Conservation (phyloP, 2,888 invertebrate species). For the Drosophila merina region DNA sequence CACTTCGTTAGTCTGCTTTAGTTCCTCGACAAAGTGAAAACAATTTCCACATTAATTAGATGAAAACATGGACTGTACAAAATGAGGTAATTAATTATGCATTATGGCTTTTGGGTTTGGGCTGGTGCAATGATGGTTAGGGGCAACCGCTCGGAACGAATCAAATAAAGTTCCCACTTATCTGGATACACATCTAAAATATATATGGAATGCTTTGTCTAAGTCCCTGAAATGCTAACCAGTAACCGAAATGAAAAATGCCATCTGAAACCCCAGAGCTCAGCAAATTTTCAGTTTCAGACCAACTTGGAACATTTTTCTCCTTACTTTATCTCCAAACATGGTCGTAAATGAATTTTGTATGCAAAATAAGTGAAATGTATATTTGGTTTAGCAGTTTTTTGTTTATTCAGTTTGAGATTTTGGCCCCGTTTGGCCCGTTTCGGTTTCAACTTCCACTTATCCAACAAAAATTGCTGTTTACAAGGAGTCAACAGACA, state of each 20-base stretch:
- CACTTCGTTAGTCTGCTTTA: constrained; percentile 6
- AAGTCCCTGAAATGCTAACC: constrained; percentile 7
- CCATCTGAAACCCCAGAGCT: neutral
- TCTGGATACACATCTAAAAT: constrained; percentile 18
- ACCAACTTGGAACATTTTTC: constrained; percentile 10
- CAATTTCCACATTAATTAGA: constrained; percentile 44
- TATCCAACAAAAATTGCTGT: constrained; percentile 38
- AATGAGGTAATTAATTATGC: constrained; percentile 40
- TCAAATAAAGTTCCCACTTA: constrained; percentile 26
- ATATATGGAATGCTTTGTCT: constrained; percentile 19
- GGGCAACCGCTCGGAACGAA: neutral
- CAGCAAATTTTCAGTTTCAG: constrained; percentile 25
- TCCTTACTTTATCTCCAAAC: constrained; percentile 32
- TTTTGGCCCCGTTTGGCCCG: constrained; percentile 10
- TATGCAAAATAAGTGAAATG: constrained; percentile 46
- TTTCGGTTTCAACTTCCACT: constrained; percentile 16
- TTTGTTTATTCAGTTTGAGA: constrained; percentile 19
- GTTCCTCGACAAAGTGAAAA: constrained; percentile 22
- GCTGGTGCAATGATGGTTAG: constrained; percentile 7
- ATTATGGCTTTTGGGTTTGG: constrained; percentile 19
- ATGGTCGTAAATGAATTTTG: constrained; percentile 41
- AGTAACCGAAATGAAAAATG: constrained; percentile 3
- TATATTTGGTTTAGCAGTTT: constrained; percentile 39
- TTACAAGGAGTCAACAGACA: constrained; percentile 45
- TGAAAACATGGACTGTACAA: constrained; percentile 25